Base-by-base conservation (phyloP, 2,888 invertebrate species). In the Anarsia innoxiella region DNA sequence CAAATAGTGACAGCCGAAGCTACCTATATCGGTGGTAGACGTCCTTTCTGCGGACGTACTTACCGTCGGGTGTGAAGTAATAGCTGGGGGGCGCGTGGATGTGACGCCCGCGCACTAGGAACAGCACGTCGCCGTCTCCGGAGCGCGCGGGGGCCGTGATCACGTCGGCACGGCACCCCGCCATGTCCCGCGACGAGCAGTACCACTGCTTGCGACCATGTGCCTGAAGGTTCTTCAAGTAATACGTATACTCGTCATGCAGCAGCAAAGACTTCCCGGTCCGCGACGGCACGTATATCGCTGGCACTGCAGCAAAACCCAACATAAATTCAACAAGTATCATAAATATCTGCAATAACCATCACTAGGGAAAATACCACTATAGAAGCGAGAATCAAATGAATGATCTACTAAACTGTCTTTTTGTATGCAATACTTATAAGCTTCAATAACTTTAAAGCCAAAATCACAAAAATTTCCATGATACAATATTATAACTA, bases 141-240 rank as follows among this genome's bases (percentile, higher is more conserved):
- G 53, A 34, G 14, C 43, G 46, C 13, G 71, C 67, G 6, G 80
- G 83, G 3, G 83, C 83, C 14, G 83, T 83, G 64, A 83, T 82
- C 51, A 83, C 76, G 61, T 83, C 83, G 14, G 84, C 83, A 9
- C 83, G 72, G 46, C 83, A 84, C 16, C 83, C 83, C 3, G 83
- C 82, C 83, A 83, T 84, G 52, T 83, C 83, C 11, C 83, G 56
- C 31, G 83, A 80, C 14, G 83, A 83, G 52, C 84, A 84, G 62
- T 83, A 83, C 84, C 84, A 84, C 64, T 83, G 84, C 66, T 82
- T 82, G 41, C 83, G 63, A 1, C 82, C 83, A 44, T 82, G 79
- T 25, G 83, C 79, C 52, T 83, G 83, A 37, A 76, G 58, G 48
- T 84, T 83, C 74, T 84, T 83, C 72, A 83, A 49, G 59, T 83